Evolutionary conservation across 2,113 vertebrate genomes (phyloP), one percentile per base, ranked within the genome.

Genomic region (Syngnathoides biaculeatus): DNA sequence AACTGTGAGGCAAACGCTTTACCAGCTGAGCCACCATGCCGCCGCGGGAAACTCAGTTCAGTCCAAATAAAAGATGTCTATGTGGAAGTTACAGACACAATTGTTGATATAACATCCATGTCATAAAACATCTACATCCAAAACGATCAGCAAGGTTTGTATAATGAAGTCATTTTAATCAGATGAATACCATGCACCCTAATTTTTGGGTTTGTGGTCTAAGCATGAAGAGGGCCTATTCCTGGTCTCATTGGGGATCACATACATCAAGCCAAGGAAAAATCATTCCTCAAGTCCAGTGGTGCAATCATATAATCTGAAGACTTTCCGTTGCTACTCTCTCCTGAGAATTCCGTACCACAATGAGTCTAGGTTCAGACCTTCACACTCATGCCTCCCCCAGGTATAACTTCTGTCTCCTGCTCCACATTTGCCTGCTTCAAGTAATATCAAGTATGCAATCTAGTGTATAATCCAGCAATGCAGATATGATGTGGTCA

Each of bases 191-290:
- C 88, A 87, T 80, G 77, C 84, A 30, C 68, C 75, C 84, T 89
- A 89, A 91, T 90, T 85, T 85, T 75, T 38, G 14, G 74, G 81
- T 77, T 79, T 87, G 86, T 82, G 80, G 80, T 83, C 68, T 61
- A 72, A 80, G 86, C 73, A 87, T 88, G 90, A 92, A 89, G 89
- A 93, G 80, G 89, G 87, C 79, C 90, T 85, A 87, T 87, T 86
- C 81, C 73, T 30, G 62, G 65, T 82, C 89, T 90, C 88, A 89
- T 79, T 65, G 69, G 5, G 65, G 71, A 81, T 83, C 86, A 88
- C 81, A 83, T 83, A 86, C 84, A 83, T 84, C 74, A 80, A 82
- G 83, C 84, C 79, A 87, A 78, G 88, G 85, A 87, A 88, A 89
- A 90, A 86, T 89, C 77, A 89, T 89, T 91, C 81, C 77, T 83